Percentiles rank a stretch among this genome's conserved stretches.
phyloP scores from a whole-genome alignment of 2,888 invertebrate genomes.

The Cosmopolites sordidus region DNA sequence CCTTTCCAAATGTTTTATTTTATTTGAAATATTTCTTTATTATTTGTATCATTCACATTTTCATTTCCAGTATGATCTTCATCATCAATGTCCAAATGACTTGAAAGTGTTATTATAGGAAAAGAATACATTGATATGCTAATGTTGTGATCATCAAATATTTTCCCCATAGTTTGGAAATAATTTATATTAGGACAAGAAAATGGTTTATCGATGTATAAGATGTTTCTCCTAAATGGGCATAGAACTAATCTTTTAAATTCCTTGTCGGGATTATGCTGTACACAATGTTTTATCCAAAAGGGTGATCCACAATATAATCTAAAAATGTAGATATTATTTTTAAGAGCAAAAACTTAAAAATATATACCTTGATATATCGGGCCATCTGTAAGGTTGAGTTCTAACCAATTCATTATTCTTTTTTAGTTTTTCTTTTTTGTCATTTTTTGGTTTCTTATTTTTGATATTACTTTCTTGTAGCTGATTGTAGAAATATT shows the following conservation, averaged over 20 bases:
- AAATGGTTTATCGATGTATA: neutral
- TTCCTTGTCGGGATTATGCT: neutral
- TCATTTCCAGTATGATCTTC: neutral
- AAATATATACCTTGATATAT: conserved; percentile 18
- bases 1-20: too few relatives aligned
- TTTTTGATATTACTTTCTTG: conserved; percentile 7
- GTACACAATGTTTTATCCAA: conserved; percentile 14
- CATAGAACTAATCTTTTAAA: conserved; percentile 5
- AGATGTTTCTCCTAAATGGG: neutral
- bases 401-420: conserved; percentile 6
- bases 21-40: too few relatives aligned
- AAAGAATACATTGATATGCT: neutral
- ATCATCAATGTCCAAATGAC: neutral
- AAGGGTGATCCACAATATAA: conserved; percentile 12
- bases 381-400: conserved; percentile 10
- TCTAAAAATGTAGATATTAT: conserved; percentile 5
- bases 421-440: conserved; percentile 5
- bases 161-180: conserved; percentile 11
- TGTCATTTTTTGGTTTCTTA: conserved; percentile 3
- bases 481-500: conserved; percentile 14
- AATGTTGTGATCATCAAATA: neutral
- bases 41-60: neutral
- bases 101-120: neutral
- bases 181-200: conserved; percentile 21
- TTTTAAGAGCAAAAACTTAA: neutral